Percentiles rank a stretch among this genome's conserved stretches.
Evolutionary conservation across 2,888 invertebrate species (phyloP).

Genomic region (Tenodera sinensis): DNA sequence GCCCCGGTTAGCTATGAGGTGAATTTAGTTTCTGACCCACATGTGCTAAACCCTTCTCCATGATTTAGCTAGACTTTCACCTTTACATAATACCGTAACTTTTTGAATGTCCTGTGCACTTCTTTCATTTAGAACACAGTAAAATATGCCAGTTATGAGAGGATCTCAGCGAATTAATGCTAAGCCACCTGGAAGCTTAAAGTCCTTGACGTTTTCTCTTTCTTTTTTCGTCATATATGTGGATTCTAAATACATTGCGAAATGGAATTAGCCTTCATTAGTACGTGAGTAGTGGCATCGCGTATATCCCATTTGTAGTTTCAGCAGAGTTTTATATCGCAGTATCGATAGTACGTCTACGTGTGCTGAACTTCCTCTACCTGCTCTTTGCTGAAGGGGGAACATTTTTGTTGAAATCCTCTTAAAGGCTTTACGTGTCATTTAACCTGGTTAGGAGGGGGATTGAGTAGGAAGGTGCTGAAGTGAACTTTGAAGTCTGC

Average conservation of each 20-base stretch:
- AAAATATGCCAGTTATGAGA: neutral
- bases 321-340: neutral
- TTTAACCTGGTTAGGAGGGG: neutral
- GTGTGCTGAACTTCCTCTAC: neutral
- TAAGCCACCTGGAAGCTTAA: neutral
- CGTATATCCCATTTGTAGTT: neutral
- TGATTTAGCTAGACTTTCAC: too few relatives aligned
- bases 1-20: too few relatives aligned
- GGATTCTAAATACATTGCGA: neutral
- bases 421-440: neutral
- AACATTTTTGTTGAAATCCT: neutral
- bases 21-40: too few relatives aligned
- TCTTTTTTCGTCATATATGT: neutral
- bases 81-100: too few relatives aligned
- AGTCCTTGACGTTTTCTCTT: neutral
- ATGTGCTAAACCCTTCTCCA: too few relatives aligned
- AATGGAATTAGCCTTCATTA: neutral
- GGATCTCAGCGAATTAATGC: neutral
- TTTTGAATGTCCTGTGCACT: too few relatives aligned
- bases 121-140: too few relatives aligned
- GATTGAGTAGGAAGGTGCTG: neutral
- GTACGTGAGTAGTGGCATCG: neutral
- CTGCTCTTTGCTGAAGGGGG: neutral
- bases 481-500: neutral
- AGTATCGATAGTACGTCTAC: neutral